Evolutionary conservation across 2,888 invertebrate species (phyloP).

Genomic region (Morpho achilles): DNA sequence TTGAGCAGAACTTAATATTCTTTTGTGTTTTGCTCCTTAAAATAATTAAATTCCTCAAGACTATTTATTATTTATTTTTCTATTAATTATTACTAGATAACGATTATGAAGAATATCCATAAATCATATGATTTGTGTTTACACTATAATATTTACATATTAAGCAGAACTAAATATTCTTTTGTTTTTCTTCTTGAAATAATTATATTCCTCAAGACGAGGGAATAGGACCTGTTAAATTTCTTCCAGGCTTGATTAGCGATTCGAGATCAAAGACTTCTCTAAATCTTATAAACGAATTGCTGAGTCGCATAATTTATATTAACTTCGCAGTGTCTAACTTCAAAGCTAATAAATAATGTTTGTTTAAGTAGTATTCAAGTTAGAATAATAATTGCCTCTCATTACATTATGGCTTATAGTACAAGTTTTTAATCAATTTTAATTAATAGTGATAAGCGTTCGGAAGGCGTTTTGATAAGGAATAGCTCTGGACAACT

Average conservation of each 20-base stretch:
- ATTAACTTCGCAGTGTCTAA: constrained; percentile 19
- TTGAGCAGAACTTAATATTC: too few relatives aligned
- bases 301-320: constrained; percentile 23
- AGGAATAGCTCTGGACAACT: too few relatives aligned
- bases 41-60: constrained; percentile 24
- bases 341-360: constrained; percentile 7
- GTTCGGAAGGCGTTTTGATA: too few relatives aligned
- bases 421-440: too few relatives aligned
- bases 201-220: constrained; percentile 22
- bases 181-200: constrained; percentile 13
- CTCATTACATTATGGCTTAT: too few relatives aligned
- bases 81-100: too few relatives aligned
- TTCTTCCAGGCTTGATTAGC: constrained; percentile 24
- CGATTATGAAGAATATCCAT: too few relatives aligned
- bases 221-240: constrained; percentile 22
- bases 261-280: constrained; percentile 20
- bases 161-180: too few relatives aligned
- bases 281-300: constrained; percentile 24
- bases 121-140: too few relatives aligned
- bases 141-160: too few relatives aligned
- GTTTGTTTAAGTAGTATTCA: background rate
- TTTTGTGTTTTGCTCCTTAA: constrained; percentile 10
- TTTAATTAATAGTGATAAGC: too few relatives aligned
- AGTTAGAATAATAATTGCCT: too few relatives aligned
- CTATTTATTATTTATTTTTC: background rate